Conservation (phyloP, 2,113 vertebrate genomes). For the Spea multiplicata region DNA sequence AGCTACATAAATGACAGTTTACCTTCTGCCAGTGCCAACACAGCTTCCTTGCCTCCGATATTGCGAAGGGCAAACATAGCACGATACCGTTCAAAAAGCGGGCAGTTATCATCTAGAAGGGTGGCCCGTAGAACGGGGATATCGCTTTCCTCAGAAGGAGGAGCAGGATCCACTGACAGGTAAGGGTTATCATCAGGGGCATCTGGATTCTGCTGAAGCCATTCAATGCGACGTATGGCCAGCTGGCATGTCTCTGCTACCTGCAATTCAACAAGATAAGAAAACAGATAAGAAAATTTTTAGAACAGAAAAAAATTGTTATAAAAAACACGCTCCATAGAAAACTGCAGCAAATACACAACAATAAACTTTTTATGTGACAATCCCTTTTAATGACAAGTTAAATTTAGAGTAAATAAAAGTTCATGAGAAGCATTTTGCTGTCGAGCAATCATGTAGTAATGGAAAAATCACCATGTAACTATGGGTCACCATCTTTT, state of each 20-base stretch:
- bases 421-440: too few relatives aligned
- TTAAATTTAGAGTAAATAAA: too few relatives aligned
- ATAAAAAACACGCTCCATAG: too few relatives aligned
- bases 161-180: constrained; percentile 86
- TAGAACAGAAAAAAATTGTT: too few relatives aligned
- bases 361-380: too few relatives aligned
- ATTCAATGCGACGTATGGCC: constrained; percentile 79
- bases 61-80: constrained; percentile 95
- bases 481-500: too few relatives aligned
- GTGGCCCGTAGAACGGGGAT: constrained; percentile 63
- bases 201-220: constrained; percentile 71
- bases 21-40: constrained; percentile 85
- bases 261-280: constrained; percentile 56
- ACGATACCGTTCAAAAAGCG: constrained; percentile 87
- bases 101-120: constrained; percentile 73
- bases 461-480: too few relatives aligned
- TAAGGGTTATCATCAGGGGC: constrained; percentile 64
- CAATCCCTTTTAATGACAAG: too few relatives aligned
- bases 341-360: too few relatives aligned
- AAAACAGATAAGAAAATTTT: too few relatives aligned
- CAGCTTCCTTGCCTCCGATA: constrained; percentile 72
- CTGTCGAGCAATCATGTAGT: too few relatives aligned
- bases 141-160: constrained; percentile 66
- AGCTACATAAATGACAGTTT: constrained; percentile 41
- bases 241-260: constrained; percentile 94